Conservation (phyloP, 2,888 invertebrate genomes). For the Lucinisca nassula region DNA sequence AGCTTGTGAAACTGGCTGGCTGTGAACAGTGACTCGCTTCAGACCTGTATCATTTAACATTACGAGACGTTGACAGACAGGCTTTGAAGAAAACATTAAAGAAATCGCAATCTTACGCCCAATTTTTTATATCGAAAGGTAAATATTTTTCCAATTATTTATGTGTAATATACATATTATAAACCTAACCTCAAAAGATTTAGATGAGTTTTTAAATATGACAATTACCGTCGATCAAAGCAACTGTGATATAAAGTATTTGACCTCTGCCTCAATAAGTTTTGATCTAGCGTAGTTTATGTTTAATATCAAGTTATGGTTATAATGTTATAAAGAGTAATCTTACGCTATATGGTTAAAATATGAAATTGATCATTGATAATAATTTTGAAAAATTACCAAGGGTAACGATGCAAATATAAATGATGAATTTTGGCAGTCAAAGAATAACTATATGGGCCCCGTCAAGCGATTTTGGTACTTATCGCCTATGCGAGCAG, state of each 20-base stretch:
- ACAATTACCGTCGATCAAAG: conserved; percentile 1
- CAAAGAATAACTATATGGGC: not conserved
- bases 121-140: not conserved
- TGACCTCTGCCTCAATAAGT: not conserved
- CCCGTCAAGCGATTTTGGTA: too few relatives aligned
- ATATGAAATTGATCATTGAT: not conserved
- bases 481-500: too few relatives aligned
- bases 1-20: too few relatives aligned
- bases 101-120: not conserved
- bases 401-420: not conserved
- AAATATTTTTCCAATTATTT: not conserved
- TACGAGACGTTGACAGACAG: not conserved
- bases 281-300: conserved; percentile 4
- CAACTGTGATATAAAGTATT: not conserved
- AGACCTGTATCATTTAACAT: too few relatives aligned
- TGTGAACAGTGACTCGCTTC: too few relatives aligned
- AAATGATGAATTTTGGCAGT: conserved; percentile 2
- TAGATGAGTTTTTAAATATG: conserved; percentile 9
- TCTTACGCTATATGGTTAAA: conserved; percentile 2
- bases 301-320: not conserved
- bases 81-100: not conserved
- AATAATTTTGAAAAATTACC: conserved; percentile 3
- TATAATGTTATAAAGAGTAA: conserved; percentile 5
- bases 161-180: not conserved
- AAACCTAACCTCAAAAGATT: not conserved